These are phyloP conservation scores for Deroptyus accipitrinus DNA, from an alignment of 2,113 vertebrate species.

Conservation along the genomic window DNA sequence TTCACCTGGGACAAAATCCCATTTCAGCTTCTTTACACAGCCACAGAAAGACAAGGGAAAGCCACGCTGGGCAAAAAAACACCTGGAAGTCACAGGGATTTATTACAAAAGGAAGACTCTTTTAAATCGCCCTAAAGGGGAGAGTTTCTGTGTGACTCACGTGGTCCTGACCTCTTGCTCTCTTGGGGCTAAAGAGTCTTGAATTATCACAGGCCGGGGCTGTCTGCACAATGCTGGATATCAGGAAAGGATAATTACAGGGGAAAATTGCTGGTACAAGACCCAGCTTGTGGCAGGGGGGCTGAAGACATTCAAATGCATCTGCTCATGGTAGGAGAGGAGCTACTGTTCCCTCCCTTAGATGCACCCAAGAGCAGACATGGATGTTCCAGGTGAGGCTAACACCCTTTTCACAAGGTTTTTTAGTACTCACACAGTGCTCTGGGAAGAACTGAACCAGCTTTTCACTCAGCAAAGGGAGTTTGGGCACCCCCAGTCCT, in stretches of 20 bases:
- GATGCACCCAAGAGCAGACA: neutral
- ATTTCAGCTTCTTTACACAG: neutral
- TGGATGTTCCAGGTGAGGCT: neutral
- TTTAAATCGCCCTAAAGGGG: neutral
- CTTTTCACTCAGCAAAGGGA: neutral
- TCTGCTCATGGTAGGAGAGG: accelerated
- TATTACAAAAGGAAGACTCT: neutral
- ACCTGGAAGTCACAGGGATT: neutral
- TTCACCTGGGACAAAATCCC: neutral
- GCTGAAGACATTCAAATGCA: accelerated
- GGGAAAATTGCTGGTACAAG: neutral
- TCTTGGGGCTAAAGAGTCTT: neutral
- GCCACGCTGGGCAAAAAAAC: accelerated
- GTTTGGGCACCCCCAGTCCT: neutral
- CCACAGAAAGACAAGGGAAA: neutral
- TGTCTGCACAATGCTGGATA: neutral
- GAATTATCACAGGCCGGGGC: neutral
- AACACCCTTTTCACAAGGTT: neutral
- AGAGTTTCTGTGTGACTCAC: neutral
- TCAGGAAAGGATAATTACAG: neutral
- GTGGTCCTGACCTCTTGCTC: neutral
- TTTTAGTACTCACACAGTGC: neutral
- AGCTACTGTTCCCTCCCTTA: neutral
- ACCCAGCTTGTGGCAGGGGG: neutral
- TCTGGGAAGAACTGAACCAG: neutral